Base-by-base conservation (phyloP, 1,140 invertebrate species). In the Acromyrmex echinatior region DNA sequence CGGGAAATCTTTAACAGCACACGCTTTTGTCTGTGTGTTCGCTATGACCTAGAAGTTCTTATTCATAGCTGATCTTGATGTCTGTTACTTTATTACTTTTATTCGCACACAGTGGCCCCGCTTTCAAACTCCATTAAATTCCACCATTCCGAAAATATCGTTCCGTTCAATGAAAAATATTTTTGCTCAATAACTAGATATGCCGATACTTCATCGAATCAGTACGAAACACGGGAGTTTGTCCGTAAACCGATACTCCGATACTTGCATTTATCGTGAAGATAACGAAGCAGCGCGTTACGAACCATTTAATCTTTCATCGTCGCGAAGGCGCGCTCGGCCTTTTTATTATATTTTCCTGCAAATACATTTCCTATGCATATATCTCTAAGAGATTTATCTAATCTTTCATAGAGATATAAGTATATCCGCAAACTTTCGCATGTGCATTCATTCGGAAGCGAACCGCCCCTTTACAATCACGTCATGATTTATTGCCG, bases 391-490 rank as follows among this genome's bases (percentile, higher is more conserved):
- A 31, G 12, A 60, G 14, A 60, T 84, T 84, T 84, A 84, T 76
- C 31, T 49, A 84, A 76, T 63, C 56, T 76, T 84, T 58, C 5
- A 10, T 18, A 21, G 16, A 84, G 18, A 74, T 74, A 31, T 82
- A 73, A 84, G 18, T 82, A 73, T 71, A 49, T 63, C 51, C 74
- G 3, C 21, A 68, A 79, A 89, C 76, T 82, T 12, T 87, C 60
- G 49, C 58, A 53, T 66, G 16, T 45, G 31, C 51, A 45, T 85
- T 74, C 71, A 89, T 87, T 87, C 70, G 60, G 58, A 68, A 21
- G 25, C 56, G 85, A 87, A 74, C 88, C 89, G 78, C 78, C 88
- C 78, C 49, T 90, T 90, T 84, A 90, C 51, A 90, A 84, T 90
- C 86, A 63, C 79, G 31, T 84, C 65, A 90, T 90, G 88, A 90